A percentile compares a stretch with the other conserved stretches of the same genome.
Conservation (phyloP, 2,797 vertebrate species). For the Sebastes hubbsi region DNA sequence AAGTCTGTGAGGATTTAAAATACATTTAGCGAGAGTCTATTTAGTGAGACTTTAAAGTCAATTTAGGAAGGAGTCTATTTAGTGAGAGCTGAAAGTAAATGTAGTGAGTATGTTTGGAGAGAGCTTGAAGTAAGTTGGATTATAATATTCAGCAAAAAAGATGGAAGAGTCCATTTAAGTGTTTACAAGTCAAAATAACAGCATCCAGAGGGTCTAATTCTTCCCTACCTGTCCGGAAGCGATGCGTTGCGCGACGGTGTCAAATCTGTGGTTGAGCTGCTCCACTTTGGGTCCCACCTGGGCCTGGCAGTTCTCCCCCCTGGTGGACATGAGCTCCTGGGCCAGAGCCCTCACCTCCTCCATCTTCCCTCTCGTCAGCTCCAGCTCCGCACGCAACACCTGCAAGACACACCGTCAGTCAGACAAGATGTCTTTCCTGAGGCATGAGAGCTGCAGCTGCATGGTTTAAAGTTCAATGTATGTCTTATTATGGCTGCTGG, state of each 20-base stretch:
- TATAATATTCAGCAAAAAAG: neutral
- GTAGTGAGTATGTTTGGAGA: neutral
- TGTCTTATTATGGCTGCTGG: neutral
- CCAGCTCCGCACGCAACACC: constrained; percentile 93
- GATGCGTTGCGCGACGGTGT: constrained; percentile 88
- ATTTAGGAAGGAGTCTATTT: constrained; percentile 10
- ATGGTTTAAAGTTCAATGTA: neutral
- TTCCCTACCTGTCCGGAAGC: constrained; percentile 86
- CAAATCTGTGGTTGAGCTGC: constrained; percentile 90
- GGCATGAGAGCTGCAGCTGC: neutral
- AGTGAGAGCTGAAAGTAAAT: neutral
- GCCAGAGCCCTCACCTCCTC: constrained; percentile 88
- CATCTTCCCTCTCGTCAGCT: constrained; percentile 88
- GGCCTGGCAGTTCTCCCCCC: constrained; percentile 91
- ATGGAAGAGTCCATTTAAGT: neutral
- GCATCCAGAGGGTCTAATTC: neutral
- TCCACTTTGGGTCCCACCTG: constrained; percentile 90
- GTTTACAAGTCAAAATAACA: neutral
- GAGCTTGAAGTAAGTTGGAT: neutral
- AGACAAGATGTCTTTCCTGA: neutral
- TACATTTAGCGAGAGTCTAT: constrained; percentile 16
- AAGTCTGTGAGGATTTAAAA: constrained; percentile 21
- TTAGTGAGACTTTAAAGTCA: constrained; percentile 22
- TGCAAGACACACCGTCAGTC: constrained; percentile 51
- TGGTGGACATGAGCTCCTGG: constrained; percentile 90